Evolutionary conservation across 2,797 vertebrate species (phyloP), one percentile per base, ranked within the genome.

Genomic region (Dipus sagitta): DNA sequence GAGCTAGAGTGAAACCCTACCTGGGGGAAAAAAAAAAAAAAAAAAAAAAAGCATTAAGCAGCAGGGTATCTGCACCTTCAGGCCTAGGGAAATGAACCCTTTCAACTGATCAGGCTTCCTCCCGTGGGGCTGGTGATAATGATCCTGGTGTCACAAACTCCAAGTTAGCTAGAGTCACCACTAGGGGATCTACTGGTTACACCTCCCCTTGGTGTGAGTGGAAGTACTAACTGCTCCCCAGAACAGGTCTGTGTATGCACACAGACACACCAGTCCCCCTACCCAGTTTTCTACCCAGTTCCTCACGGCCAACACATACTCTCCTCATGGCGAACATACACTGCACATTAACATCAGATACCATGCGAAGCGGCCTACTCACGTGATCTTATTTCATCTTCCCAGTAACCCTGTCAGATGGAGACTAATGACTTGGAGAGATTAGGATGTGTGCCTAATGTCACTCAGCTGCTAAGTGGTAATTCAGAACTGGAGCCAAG

Each of bases 71-170:
- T 87, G 93, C 91, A 97, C 87, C 58, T 96, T 92, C 87, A 95
- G 93, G 70, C 77, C 94, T 96, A 93, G 84, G 78, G 96, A 97
- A 97, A 97, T 91, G 96, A 97, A 96, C 85, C 94, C 93, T 98
- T 95, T 96, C 92, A 94, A 94, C 96, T 96, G 96, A 84, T 95
- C 94, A 3, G 0, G 91, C 76, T 74, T 26, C 13, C 13, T 58
- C 14, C 42, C 20, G 13, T 6, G 47, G 8, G 3, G 34, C 17
- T 67, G 38, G 14, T 83, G 71, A 74, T 75, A 60, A 65, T 0
- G 3, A 6, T 24, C 42, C 62, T 30, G 12, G 54, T 32, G 32
- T 78, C 75, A n/a, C 14, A 32, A 70, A 28, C 13, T 26, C 60
- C n/a, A 77, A 67, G 58, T 38, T 80, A 74, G 76, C 34, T 87